These are phyloP conservation scores for Cavia aperea DNA, from an alignment of 2,113 vertebrate species.

Conservation along the genomic window DNA sequence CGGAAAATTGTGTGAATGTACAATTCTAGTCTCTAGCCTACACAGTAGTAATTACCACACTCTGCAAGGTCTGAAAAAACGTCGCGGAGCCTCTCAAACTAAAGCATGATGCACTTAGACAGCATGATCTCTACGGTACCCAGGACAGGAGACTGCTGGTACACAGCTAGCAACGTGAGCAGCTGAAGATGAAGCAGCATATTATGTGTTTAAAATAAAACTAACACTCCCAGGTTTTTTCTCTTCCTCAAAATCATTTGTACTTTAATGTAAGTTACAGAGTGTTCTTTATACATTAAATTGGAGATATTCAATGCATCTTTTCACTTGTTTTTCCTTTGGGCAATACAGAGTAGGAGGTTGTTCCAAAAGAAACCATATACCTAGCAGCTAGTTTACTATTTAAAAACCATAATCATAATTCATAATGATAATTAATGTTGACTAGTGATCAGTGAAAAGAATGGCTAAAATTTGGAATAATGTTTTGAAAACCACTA, in stretches of 20 bases:
- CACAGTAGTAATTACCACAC: background rate
- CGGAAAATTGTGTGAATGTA: background rate
- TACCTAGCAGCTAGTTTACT: background rate
- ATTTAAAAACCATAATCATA: background rate
- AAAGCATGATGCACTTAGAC: background rate
- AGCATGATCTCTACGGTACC: background rate
- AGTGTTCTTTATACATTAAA: background rate
- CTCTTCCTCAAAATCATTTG: background rate
- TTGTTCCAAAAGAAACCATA: background rate
- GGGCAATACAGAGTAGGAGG: background rate
- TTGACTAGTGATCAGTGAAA: background rate
- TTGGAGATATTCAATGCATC: background rate
- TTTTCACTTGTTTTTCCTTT: background rate
- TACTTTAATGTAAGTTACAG: background rate
- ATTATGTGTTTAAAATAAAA: background rate
- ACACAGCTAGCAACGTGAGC: background rate
- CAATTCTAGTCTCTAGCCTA: background rate
- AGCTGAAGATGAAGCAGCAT: background rate
- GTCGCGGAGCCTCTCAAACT: background rate
- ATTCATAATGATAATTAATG: background rate
- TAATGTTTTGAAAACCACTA: background rate
- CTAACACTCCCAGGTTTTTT: background rate
- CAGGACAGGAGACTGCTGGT: background rate
- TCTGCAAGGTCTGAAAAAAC: background rate
- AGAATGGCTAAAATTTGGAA: background rate